These are phyloP conservation scores for Strongylocentrotus purpuratus DNA, from an alignment of 35 echinoderm and acorn worm genomes.

Conservation along the genomic window DNA sequence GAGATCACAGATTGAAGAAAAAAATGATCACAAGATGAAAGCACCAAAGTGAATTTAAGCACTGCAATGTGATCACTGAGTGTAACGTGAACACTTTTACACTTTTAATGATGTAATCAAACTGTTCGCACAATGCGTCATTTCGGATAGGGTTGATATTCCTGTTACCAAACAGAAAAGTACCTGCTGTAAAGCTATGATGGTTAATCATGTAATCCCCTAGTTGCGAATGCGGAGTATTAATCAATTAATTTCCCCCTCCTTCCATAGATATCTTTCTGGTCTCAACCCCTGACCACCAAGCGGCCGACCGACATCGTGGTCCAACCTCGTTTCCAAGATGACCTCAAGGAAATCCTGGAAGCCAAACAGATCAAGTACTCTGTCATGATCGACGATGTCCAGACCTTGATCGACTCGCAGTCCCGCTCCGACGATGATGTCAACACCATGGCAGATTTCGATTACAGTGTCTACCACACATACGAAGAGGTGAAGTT, in stretches of 20 bases:
- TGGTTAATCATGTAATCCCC: background rate
- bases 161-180: background rate
- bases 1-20: no score
- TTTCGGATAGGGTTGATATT: background rate
- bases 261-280: slow-evolving; percentile 66
- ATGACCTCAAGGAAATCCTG: slow-evolving; percentile 59
- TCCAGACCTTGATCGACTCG: slow-evolving; percentile 68
- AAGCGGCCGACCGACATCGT: slow-evolving; percentile 74
- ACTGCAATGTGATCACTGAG: background rate
- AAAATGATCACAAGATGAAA: no score
- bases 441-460: slow-evolving; percentile 34
- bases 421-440: background rate
- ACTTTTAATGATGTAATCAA: no score
- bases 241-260: background rate
- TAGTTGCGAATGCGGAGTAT: background rate
- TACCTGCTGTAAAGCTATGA: background rate
- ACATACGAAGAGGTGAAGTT: slow-evolving; percentile 75
- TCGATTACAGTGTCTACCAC: slow-evolving; percentile 82
- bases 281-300: slow-evolving; percentile 43
- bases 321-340: slow-evolving; percentile 35
- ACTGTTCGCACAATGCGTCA: background rate
- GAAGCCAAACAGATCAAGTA: slow-evolving; percentile 45
- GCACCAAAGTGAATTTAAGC: background rate
- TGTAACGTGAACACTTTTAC: background rate
- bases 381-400: slow-evolving; percentile 67